Base-by-base conservation (phyloP, 1,140 invertebrate genomes). In the Ips typographus region DNA sequence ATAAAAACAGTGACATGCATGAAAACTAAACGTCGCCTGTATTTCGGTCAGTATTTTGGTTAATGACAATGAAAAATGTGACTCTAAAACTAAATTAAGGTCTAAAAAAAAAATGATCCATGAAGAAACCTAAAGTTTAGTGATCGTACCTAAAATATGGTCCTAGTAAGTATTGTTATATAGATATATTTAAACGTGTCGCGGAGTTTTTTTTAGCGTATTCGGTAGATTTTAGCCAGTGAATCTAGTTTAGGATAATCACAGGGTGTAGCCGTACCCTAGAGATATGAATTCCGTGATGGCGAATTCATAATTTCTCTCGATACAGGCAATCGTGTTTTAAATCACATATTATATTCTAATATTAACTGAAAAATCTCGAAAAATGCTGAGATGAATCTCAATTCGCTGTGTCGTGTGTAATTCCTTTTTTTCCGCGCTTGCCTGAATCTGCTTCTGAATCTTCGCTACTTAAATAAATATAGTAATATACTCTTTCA, bases 191-290 rank as follows among this genome's bases (percentile, higher is more conserved):
- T 62, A 62, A 44, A 73, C 22, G 22, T 76, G 74, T 77, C 73
- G 74, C 75, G 74, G 76, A 77, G 62, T 76, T 75, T 72, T 65
- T 22, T 73, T 71, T 75, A 75, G 72, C 52, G 66, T 63, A 68
- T 70, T 72, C 56, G 61, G 71, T 77, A 77, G 72, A 70, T 70
- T 68, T 69, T 78, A 79, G 76, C 73, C 77, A 80, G 79, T 79
- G 76, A 79, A 72, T 66, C 68, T 78, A 78, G 75, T 74, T 73
- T 80, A 80, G 78, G 79, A 71, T 77, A 76, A 77, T 74, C 72
- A 80, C 79, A 80, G 79, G 79, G 79, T 80, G 75, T 80, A 79
- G 77, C 73, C 79, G 74, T 80, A 79, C 79, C 79, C 79, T 79
- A 77, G 74, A 74, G 67, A 76, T 77, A 77, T 76, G 75, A 73